Evolutionary conservation across 2,888 invertebrate genomes (phyloP), one percentile per base, ranked within the genome.

Genomic region (Auanema sp.): DNA sequence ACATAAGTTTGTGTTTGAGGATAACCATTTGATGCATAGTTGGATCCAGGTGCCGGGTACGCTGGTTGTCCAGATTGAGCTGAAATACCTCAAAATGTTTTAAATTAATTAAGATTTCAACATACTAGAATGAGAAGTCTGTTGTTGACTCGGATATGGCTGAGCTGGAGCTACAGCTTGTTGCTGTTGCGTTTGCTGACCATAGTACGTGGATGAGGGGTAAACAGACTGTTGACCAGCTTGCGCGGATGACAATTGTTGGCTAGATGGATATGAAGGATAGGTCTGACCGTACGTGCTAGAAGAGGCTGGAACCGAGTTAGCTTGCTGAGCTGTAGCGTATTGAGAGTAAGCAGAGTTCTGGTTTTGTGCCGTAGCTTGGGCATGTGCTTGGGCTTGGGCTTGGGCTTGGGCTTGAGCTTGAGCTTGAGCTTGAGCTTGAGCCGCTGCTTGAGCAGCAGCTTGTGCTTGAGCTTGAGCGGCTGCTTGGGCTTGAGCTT

Each of bases 141-240:
- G 55, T 57, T 18, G 43, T 25, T 68, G 63, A 18, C 58, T 54
- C 11, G 63, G 57, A 41, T 50, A 55, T 43, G 59, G 44, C 24
- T 66, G 64, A 43, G 57, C 50, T n/a, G 60, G 40, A 57, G 53
- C 58, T 3, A 40, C 52, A 16, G 44, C 60, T 54, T 55, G 57
- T 53, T 68, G 68, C 25, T 68, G 64, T 41, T 55, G 58, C 18
- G 65, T 23, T 55, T 67, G 58, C 41, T 42, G 21, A 42, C 44
- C 56, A 25, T 58, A 64, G 60, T 63, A 62, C 49, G 21, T n/a
- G 0, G 62, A 23, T 16, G 11, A 57, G 56, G 14, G 54, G 43
- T 47, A 47, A 21, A 16, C 47, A 16, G 47, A 58, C 24, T 61
- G 61, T 52, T 57, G 60, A 33, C 21, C 54, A 49, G 49, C 49